These are phyloP conservation scores for Brachyhypopomus gauderio DNA, from an alignment of 2,113 vertebrate species.

Conservation along the genomic window DNA sequence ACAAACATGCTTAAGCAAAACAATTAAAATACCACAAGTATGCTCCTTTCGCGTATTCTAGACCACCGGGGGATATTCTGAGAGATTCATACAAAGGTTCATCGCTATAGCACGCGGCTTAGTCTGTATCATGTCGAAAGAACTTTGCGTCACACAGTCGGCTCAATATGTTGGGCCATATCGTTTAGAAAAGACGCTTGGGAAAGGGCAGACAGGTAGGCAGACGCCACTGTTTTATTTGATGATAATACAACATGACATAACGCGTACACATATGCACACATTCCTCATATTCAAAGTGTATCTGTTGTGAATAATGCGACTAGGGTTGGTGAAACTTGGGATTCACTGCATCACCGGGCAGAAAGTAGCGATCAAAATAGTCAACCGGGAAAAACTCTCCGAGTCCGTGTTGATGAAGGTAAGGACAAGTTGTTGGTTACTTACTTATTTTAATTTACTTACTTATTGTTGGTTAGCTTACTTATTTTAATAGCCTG, in stretches of 20 bases:
- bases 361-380: constrained; percentile 94
- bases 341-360: constrained; percentile 90
- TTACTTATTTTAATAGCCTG: background rate
- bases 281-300: no score
- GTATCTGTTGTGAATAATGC: constrained; percentile 18
- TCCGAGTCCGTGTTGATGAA: constrained; percentile 93
- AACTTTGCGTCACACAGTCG: constrained; percentile 76
- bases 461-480: no score
- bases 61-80: constrained; percentile 6
- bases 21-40: background rate
- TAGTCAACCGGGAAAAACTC: constrained; percentile 92
- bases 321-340: constrained; percentile 87
- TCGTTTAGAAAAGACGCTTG: constrained; percentile 79
- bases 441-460: background rate
- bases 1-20: constrained; percentile 3
- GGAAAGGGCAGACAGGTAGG: constrained; percentile 81
- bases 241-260: no score
- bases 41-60: background rate
- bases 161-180: constrained; percentile 82
- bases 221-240: background rate
- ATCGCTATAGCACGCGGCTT: background rate
- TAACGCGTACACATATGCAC: no score
- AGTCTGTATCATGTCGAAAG: constrained; percentile 76
- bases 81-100: background rate
- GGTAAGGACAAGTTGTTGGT: constrained; percentile 65